Evolutionary conservation across 2,113 vertebrate species (phyloP), one percentile per base, ranked within the genome.

Genomic region (Rhodinocichla rosea): DNA sequence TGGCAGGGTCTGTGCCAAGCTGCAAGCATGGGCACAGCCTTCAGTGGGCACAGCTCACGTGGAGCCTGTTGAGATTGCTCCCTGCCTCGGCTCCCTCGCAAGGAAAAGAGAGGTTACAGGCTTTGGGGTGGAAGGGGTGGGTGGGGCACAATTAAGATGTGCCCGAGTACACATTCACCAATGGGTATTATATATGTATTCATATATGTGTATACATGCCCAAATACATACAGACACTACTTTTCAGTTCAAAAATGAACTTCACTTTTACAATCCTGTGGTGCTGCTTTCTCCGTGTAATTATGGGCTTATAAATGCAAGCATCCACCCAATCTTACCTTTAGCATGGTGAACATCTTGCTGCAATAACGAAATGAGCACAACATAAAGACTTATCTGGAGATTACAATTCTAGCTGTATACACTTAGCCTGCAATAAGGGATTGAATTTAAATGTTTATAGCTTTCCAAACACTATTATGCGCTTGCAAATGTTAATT

Each of bases 401-500:
- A 95, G 94, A 96, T 95, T 95, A 85, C 93, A 97, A 91, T 96
- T 94, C 85, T 96, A 84, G 92, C 67, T 94, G 84, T 95, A 96
- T 83, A 89, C 56, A 93, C 95, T 98, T 98, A 92, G 93, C 82
- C 95, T 87, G 90, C 97, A 98, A 95, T 92, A 88, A 97, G 94
- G 82, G 93, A 97, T 98, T 98, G 95, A 97, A 97, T 98, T 98
- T 97, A 97, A 98, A 98, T 98, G 97, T 97, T 97, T 98, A 98
- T 96, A 96, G 96, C 70, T 96, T 97, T 97, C 97, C 96, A 98
- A 95, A 98, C 93, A 98, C 97, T 97, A 98, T 98, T 98, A 98
- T 98, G 98, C 40, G 92, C 97, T 98, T 98, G 97, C 89, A 97
- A 98, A 98, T 98, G 98, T 98, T 98, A 98, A 98, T 98, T 98